A percentile compares a stretch with the other conserved stretches of the same genome.
These are phyloP conservation scores for Haliclona indistincta DNA, from an alignment of 37 sponge, comb jelly and placozoan species.

Conservation along the genomic window DNA sequence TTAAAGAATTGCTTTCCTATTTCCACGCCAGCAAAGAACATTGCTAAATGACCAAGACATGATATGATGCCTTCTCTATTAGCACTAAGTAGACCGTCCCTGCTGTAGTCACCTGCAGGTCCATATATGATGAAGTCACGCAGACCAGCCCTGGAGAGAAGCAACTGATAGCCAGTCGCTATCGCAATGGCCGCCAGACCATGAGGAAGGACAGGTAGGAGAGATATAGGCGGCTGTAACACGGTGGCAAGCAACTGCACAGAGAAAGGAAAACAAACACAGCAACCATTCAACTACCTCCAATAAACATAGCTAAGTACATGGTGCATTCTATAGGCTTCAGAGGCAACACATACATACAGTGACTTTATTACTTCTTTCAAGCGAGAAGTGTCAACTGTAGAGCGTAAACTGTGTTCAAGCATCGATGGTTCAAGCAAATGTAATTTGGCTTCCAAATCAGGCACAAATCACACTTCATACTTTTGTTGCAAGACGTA, in stretches of 20 bases:
- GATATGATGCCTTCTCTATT: slow-evolving; percentile 95
- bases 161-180: slow-evolving; percentile 57
- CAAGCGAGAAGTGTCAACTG: no score
- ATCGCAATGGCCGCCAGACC: slow-evolving; percentile 14
- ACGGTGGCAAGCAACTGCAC: slow-evolving; percentile 39
- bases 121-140: slow-evolving; percentile 69
- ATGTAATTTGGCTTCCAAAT: no score
- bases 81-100: slow-evolving; percentile 74
- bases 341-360: no score
- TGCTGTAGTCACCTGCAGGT: slow-evolving; percentile 55
- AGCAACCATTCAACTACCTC: no score
- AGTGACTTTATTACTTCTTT: no score
- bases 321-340: no score
- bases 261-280: no score
- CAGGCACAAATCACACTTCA: no score
- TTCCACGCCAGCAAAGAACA: slow-evolving; percentile 79
- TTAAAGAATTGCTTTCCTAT: slow-evolving; percentile 73
- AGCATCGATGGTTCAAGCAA: no score
- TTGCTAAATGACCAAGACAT: slow-evolving; percentile 79
- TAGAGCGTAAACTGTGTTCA: no score
- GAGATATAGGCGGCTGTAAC: slow-evolving; percentile 36
- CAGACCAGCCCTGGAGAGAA: slow-evolving; percentile 46
- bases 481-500: no score
- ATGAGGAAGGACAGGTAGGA: slow-evolving; percentile 22
- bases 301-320: no score